Base-by-base conservation (phyloP, 30 jellyfish, hydroid and myxozoan species). In the Aurelia aurita complex sp. Pacific region DNA sequence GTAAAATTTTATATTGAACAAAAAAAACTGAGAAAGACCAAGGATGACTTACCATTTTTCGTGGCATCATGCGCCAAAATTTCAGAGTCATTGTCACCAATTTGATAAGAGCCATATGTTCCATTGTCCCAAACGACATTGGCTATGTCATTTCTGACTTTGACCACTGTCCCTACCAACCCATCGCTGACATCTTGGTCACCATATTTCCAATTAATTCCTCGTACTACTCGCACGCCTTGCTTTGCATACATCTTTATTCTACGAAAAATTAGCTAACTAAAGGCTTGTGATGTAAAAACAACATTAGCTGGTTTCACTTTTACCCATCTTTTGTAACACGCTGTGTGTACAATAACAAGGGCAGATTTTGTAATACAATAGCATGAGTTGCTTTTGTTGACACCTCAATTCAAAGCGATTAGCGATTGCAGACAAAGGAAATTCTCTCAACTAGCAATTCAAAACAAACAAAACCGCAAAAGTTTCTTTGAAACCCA, bases 51-150 rank as follows among this genome's bases (percentile, higher is more conserved):
- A 76, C 85, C 85, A 55, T 42, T 76, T 29, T 55, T 72, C 60
- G 35, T 76, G 5, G 63, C 64, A 55, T 76, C 85, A 34, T 76
- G 85, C 2, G 85, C 85, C 2, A 76, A 16, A 0, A 76, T 32
- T 46, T 11, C 61, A 13, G 53, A 40, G 9, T 38, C 57, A n/a
- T 18, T 17, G 51, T 55, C 62, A 6, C 63, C 85, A 16, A 76
- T 10, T 53, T 76, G 65, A 33, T 76, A 59, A 33, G 35, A 53
- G 29, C 85, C 42, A 53, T 40, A 53, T 23, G 12, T 35, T 10
- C 85, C 85, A 55, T 62, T 52, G 62, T 76, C 85, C 85, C 85
- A 76, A 76, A 76, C 35, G 15, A 76, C 85, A 14, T 72, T 52
- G 35, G 43, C 85, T 35, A 55, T 23, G 12, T 76, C 74, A 42